Percentiles rank a stretch among this genome's conserved stretches.
phyloP scores from a whole-genome alignment of 2,113 vertebrate species.

The Rhynchomys soricoides region DNA sequence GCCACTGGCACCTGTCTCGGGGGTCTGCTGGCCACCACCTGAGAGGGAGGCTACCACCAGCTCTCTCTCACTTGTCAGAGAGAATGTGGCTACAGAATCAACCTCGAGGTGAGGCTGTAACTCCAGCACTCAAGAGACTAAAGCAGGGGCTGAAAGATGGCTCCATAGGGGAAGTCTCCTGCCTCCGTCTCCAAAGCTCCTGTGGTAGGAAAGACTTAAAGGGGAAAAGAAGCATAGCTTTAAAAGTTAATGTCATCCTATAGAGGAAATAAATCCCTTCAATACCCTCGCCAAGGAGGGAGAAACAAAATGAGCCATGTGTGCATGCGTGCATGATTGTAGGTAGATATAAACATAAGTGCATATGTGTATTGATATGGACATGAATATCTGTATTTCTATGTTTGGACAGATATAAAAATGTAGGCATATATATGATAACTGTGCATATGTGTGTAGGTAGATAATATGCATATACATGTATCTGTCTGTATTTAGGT shows the following conservation, averaged over 20 bases:
- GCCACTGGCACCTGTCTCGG: accelerated
- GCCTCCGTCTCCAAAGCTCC: background rate
- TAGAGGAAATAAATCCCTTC: background rate
- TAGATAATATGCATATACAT: background rate
- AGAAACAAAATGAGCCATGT: background rate
- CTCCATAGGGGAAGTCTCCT: background rate
- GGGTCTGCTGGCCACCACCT: background rate
- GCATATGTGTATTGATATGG: background rate
- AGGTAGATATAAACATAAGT: background rate
- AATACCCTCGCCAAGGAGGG: background rate
- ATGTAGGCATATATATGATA: background rate
- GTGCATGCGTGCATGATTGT: background rate
- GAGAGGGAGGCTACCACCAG: background rate
- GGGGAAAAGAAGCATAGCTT: background rate
- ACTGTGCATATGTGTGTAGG: background rate
- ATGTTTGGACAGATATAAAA: background rate
- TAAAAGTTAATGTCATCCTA: background rate
- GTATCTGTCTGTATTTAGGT: background rate
- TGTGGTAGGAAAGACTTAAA: background rate
- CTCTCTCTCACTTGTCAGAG: background rate
- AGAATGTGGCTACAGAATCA: background rate
- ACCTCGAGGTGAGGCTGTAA: background rate
- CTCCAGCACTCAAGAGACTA: background rate
- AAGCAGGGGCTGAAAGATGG: background rate
- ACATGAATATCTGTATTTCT: background rate